Evolutionary conservation across 2,113 vertebrate genomes (phyloP).

Genomic region (Apus apus): DNA sequence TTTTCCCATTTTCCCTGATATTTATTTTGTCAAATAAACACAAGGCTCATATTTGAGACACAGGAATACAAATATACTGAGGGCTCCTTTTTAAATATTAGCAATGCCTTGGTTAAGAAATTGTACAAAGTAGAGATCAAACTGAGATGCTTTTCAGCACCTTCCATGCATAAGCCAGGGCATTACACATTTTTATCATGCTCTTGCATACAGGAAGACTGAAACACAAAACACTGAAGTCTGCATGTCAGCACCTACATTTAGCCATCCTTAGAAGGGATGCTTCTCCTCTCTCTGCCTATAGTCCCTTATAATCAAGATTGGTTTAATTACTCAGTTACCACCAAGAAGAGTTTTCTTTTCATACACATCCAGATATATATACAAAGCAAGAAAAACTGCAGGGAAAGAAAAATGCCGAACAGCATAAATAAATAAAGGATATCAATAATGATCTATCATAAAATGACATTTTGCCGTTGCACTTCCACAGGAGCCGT

Average conservation of each 20-base stretch:
- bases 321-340: background rate
- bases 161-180: conserved; percentile 45
- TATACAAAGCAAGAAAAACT: background rate
- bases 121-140: conserved; percentile 17
- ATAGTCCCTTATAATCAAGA: background rate
- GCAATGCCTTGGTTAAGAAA: conserved; percentile 4
- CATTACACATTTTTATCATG: conserved; percentile 65
- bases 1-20: background rate
- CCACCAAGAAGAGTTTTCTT: background rate
- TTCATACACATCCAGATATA: background rate
- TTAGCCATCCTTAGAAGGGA: background rate
- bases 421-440: conserved; percentile 55
- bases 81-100: background rate
- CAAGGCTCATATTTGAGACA: background rate
- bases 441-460: conserved; percentile 53
- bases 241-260: conserved; percentile 38
- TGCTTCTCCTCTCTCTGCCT: background rate
- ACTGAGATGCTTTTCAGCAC: conserved; percentile 59
- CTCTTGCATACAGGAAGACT: conserved; percentile 27
- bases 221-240: conserved; percentile 10
- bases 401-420: conserved; percentile 4
- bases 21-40: conserved; percentile 1
- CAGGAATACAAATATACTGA: background rate
- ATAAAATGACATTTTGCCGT: conserved; percentile 46
- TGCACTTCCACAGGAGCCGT: conserved; percentile 42